Evolutionary conservation across 2,797 vertebrate genomes (phyloP).

Genomic region (Scolopax rusticola): DNA sequence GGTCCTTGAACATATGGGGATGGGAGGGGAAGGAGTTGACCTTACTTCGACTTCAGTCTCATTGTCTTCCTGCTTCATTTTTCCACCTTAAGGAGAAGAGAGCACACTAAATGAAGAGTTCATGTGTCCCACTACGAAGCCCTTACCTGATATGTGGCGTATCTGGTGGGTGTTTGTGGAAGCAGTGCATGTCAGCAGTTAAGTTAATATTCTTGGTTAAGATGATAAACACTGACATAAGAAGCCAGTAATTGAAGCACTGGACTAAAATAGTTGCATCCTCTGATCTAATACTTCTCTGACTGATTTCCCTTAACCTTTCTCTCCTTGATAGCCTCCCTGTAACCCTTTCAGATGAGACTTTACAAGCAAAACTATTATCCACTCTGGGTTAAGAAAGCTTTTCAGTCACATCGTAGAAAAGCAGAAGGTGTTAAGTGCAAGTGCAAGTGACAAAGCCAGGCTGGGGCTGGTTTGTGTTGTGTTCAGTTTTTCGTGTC

Average conservation of each 20-base stretch:
- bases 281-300: neutral
- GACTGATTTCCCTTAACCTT: neutral
- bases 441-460: neutral
- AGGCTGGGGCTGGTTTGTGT: neutral
- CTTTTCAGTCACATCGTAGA: neutral
- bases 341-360: neutral
- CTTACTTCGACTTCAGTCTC: neutral
- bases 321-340: neutral
- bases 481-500: neutral
- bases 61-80: neutral
- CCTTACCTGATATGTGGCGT: neutral
- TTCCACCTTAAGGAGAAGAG: neutral
- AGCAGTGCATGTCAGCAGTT: neutral
- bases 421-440: neutral
- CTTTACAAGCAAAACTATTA: neutral
- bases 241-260: neutral
- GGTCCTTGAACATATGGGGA: neutral
- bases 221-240: conserved; percentile 7
- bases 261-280: neutral
- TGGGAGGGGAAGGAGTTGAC: neutral
- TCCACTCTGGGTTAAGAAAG: neutral
- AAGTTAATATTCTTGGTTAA: neutral
- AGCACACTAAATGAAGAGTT: neutral
- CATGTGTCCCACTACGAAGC: neutral
- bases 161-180: conserved; percentile 2